phyloP scores from a whole-genome alignment of 2,888 invertebrate species.

The Platyscelio sp. region DNA sequence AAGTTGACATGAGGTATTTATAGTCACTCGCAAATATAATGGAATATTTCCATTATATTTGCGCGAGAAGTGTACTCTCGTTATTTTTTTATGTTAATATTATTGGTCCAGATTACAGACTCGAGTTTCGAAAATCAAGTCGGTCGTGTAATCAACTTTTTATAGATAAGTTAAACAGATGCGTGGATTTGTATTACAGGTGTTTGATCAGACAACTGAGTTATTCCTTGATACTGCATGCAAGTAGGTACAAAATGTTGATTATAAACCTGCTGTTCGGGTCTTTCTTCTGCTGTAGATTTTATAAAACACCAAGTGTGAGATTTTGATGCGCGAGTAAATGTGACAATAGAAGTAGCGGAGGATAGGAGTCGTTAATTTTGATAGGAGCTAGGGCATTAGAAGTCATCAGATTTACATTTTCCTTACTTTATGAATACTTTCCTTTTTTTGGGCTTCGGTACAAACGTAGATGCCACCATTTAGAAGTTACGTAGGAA shows the following conservation, averaged over 20 bases:
- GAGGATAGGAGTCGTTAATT: slow-evolving; percentile 21
- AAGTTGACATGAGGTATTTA: slow-evolving; percentile 56
- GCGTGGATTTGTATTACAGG: slow-evolving; percentile 48
- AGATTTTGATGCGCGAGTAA: slow-evolving; percentile 23
- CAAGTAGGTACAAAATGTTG: slow-evolving; percentile 23
- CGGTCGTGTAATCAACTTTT: no score
- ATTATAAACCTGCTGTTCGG: slow-evolving; percentile 5
- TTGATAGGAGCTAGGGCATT: neutral
- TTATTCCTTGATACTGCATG: slow-evolving; percentile 16
- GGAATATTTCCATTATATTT: slow-evolving; percentile 56
- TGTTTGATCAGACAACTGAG: slow-evolving; percentile 53
- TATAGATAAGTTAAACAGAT: slow-evolving; percentile 58
- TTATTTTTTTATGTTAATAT: no score
- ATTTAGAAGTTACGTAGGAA: no score
- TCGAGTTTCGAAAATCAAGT: no score
- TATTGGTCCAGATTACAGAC: no score
- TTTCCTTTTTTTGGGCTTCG: no score
- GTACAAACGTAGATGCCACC: no score
- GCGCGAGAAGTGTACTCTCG: no score
- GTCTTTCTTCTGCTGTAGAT: neutral
- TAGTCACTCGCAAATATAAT: slow-evolving; percentile 46
- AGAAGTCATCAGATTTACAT: neutral
- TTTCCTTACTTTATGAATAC: neutral
- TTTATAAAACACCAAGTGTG: neutral
- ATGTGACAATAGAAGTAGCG: slow-evolving; percentile 3